Evolutionary conservation across 1,140 invertebrate genomes (phyloP).

Genomic region (Pemphigus obesinymphae): DNA sequence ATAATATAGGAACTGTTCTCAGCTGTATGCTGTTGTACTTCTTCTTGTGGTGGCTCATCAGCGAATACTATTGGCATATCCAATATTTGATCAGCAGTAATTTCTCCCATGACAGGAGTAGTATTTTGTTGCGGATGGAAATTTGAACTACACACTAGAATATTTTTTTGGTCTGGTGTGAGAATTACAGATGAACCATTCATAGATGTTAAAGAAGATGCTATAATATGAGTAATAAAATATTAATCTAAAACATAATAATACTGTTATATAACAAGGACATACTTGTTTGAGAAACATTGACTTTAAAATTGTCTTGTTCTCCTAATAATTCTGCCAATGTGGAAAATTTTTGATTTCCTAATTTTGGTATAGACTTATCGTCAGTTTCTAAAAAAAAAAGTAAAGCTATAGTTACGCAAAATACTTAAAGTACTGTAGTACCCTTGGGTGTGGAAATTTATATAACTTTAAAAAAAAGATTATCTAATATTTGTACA

Average conservation of each 20-base stretch:
- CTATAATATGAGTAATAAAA: neutral
- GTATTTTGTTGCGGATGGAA: neutral
- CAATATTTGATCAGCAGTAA: slow-evolving; percentile 27
- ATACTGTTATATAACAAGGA: neutral
- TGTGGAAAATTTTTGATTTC: slow-evolving; percentile 31
- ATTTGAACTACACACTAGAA: slow-evolving; percentile 25
- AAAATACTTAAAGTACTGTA: no score
- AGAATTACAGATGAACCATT: neutral
- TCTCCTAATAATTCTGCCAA: slow-evolving; percentile 14
- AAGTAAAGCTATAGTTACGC: neutral
- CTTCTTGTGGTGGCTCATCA: slow-evolving; percentile 12
- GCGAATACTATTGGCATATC: slow-evolving; percentile 38
- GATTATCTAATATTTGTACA: no score
- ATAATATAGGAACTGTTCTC: neutral
- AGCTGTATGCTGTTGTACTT: neutral
- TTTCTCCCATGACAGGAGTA: slow-evolving; percentile 14
- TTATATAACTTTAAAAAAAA: no score
- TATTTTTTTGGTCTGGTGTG: neutral
- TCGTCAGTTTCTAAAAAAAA: slow-evolving; percentile 13
- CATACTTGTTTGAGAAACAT: slow-evolving; percentile 5
- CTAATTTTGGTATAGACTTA: slow-evolving; percentile 24
- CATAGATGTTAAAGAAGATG: neutral
- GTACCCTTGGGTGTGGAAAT: no score
- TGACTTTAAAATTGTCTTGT: neutral
- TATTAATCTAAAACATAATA: neutral